phyloP scores from a whole-genome alignment of 2,797 vertebrate genomes.

The Enteromius unitaeniatus region DNA sequence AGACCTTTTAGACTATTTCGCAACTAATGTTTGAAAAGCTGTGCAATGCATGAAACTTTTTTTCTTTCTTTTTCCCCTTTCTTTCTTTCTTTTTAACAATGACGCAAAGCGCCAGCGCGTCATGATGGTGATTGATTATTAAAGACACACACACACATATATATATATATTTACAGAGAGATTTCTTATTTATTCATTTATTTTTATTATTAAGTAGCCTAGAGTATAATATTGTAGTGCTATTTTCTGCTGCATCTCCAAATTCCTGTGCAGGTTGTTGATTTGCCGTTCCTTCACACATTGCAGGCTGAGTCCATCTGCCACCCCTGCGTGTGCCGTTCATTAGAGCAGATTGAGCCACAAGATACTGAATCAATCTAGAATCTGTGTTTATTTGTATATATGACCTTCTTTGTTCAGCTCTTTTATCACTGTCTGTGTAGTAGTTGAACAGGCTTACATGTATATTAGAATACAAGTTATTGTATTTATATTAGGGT shows the following conservation, averaged over 20 bases:
- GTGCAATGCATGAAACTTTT: neutral
- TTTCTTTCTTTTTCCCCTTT: neutral
- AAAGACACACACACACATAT: neutral
- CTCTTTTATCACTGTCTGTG: neutral
- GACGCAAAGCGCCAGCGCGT: no score
- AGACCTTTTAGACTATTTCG: neutral
- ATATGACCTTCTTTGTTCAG: neutral
- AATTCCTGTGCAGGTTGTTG: constrained; percentile 30
- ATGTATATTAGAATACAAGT: neutral
- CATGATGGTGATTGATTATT: neutral
- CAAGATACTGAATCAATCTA: neutral
- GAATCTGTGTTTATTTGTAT: neutral
- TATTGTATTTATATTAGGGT: neutral
- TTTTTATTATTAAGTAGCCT: neutral
- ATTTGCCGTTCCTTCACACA: constrained; percentile 47
- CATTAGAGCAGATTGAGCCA: constrained; percentile 60
- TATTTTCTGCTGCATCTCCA: neutral
- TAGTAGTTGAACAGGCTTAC: neutral
- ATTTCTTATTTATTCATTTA: neutral
- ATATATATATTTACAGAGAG: neutral
- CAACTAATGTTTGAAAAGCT: neutral
- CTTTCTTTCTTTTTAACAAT: neutral
- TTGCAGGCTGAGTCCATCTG: constrained; percentile 23
- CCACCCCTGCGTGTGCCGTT: constrained; percentile 66
- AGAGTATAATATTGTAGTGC: neutral